phyloP scores from a whole-genome alignment of 1,140 invertebrate genomes.

The Drosophila trapezifrons region DNA sequence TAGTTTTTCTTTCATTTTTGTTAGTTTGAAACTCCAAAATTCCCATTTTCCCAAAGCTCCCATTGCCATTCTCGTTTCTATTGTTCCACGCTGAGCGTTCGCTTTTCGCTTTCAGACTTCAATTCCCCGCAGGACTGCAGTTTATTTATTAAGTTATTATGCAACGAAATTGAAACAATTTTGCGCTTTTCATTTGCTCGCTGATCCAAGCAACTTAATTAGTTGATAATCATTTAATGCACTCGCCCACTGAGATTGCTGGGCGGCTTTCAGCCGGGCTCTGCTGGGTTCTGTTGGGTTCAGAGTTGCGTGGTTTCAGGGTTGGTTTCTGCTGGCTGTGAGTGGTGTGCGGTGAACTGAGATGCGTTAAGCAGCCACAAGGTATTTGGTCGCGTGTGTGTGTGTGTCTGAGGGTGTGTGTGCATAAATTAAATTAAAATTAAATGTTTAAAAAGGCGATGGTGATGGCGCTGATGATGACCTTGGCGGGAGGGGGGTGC shows the following conservation, averaged over 20 bases:
- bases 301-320: not conserved
- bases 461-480: not conserved
- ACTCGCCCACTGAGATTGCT: slow-evolving; percentile 51
- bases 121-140: slow-evolving; percentile 16
- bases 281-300: not conserved
- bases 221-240: slow-evolving; percentile 80
- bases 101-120: not conserved
- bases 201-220: slow-evolving; percentile 65
- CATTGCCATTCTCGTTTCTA: not conserved
- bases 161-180: slow-evolving; percentile 41
- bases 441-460: slow-evolving; percentile 72
- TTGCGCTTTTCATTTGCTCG: slow-evolving; percentile 26
- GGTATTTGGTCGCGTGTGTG: slow-evolving; percentile 49
- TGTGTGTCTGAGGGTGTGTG: too few relatives aligned
- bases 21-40: not conserved
- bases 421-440: slow-evolving; percentile 82
- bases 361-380: slow-evolving; percentile 40
- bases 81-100: slow-evolving; percentile 2
- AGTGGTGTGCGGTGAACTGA: slow-evolving; percentile 26
- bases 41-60: not conserved
- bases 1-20: not conserved
- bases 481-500: slow-evolving; percentile 1
- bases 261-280: not conserved
- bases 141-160: slow-evolving; percentile 42
- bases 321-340: slow-evolving; percentile 2